Evolutionary conservation across 1,140 invertebrate species (phyloP).

Genomic region (Drosophila arawakana): DNA sequence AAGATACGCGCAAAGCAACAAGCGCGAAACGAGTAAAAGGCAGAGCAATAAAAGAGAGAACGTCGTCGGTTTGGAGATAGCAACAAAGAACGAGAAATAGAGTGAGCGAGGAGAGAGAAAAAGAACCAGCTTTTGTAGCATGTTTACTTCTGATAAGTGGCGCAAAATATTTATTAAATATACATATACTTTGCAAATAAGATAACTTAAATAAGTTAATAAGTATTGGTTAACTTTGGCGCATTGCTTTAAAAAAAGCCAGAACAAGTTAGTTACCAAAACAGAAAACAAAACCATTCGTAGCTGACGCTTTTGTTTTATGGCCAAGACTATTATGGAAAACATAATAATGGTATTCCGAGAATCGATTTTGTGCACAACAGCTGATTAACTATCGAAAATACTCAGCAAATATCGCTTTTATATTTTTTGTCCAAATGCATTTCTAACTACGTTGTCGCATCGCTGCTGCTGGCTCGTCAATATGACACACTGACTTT

Average conservation of each 20-base stretch:
- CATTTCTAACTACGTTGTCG: background rate
- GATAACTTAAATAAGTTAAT: constrained; percentile 58
- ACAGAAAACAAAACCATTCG: constrained; percentile 27
- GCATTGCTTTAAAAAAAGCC: constrained; percentile 19
- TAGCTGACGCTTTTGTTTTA: constrained; percentile 4
- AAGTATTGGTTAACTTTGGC: constrained; percentile 24
- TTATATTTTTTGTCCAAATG: constrained; percentile 14
- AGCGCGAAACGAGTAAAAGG: constrained; percentile 30
- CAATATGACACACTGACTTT: constrained; percentile 29
- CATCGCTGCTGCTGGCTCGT: constrained; percentile 5
- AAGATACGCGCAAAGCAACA: constrained; percentile 46
- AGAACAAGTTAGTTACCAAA: constrained; percentile 45
- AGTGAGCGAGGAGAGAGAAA: constrained; percentile 1
- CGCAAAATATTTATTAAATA: constrained; percentile 37
- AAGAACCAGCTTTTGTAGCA: constrained; percentile 23
- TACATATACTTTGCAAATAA: constrained; percentile 37
- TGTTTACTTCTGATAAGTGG: constrained; percentile 56
- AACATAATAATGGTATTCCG: constrained; percentile 17
- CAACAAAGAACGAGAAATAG: constrained; percentile 1
- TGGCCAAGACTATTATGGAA: constrained; percentile 4
- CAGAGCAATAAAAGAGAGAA: constrained; percentile 13
- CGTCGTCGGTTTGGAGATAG: constrained; percentile 14
- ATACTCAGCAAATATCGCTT: background rate
- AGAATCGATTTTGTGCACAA: background rate
- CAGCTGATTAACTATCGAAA: constrained; percentile 20